phyloP scores from a whole-genome alignment of 2,888 invertebrate species.

The Oscheius sp. region DNA sequence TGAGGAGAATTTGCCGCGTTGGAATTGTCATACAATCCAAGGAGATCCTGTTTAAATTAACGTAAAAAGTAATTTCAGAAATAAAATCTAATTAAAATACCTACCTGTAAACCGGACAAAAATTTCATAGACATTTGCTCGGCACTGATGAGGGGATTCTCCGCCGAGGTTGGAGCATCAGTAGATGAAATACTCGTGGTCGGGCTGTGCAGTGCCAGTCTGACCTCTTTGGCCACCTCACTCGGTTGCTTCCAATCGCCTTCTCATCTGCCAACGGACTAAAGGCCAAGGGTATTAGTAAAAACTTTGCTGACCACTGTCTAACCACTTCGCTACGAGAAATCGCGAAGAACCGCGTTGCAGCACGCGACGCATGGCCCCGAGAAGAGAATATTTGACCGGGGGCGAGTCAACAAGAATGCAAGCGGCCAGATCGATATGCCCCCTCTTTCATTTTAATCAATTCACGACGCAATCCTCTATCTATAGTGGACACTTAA shows the following conservation, averaged over 20 bases:
- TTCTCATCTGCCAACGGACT: conserved; percentile 22
- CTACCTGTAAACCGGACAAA: conserved; percentile 60
- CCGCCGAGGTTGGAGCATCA: conserved; percentile 36
- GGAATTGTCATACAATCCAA: conserved; percentile 41
- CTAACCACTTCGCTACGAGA: conserved; percentile 37
- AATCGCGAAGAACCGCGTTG: conserved; percentile 30
- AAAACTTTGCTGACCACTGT: conserved; percentile 33
- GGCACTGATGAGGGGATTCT: conserved; percentile 34
- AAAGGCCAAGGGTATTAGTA: background rate
- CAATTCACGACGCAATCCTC: conserved; percentile 41
- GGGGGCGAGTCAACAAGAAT: conserved; percentile 36
- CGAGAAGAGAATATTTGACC: conserved; percentile 40
- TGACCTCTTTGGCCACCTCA: conserved; percentile 15
- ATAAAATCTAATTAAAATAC: no score
- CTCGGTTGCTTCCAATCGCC: background rate
- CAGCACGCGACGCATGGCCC: conserved; percentile 31
- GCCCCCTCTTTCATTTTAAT: conserved; percentile 41
- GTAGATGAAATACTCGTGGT: conserved; percentile 13
- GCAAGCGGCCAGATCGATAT: conserved; percentile 39
- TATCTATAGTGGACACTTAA: conserved; percentile 38
- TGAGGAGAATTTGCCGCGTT: conserved; percentile 5
- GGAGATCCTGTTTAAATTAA: conserved; percentile 41
- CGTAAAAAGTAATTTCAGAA: background rate
- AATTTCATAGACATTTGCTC: conserved; percentile 60
- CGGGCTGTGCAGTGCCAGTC: conserved; percentile 29